phyloP scores from a whole-genome alignment of 2,888 invertebrate genomes.

The Scaptomyza cyrtandrae region DNA sequence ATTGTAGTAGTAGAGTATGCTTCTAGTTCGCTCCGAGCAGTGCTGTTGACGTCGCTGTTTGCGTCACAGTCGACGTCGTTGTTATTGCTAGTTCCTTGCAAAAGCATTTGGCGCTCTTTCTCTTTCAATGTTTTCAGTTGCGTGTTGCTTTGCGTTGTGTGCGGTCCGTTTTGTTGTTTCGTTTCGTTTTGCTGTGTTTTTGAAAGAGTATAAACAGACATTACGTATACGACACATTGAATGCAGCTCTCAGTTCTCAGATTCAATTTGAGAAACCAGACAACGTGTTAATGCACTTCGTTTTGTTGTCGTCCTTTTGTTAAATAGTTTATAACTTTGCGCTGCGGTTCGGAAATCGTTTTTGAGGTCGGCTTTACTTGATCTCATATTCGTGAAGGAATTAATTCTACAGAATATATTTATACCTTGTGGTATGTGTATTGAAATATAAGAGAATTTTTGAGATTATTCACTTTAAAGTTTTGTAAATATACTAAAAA shows the following conservation, averaged over 20 bases:
- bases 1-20: slow-evolving; percentile 21
- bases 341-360: too few relatives aligned
- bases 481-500: too few relatives aligned
- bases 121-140: slow-evolving; percentile 58
- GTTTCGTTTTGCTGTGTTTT: background rate
- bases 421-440: too few relatives aligned
- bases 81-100: slow-evolving; percentile 31
- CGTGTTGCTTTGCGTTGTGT: slow-evolving; percentile 68
- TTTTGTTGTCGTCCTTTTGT: background rate
- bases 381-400: too few relatives aligned
- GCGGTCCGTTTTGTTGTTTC: slow-evolving; percentile 39
- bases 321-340: too few relatives aligned
- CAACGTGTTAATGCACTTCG: background rate
- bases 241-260: background rate
- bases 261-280: too few relatives aligned
- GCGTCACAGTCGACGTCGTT: slow-evolving; percentile 30
- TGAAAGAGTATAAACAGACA: background rate
- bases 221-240: slow-evolving; percentile 40
- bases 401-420: too few relatives aligned
- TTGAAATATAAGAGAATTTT: too few relatives aligned
- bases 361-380: too few relatives aligned
- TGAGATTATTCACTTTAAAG: too few relatives aligned
- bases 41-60: slow-evolving; percentile 22
- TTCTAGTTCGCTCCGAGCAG: slow-evolving; percentile 3
- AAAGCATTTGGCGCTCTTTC: slow-evolving; percentile 39